Evolutionary conservation across 2,797 vertebrate genomes (phyloP).

Genomic region (Remorina albescens): DNA sequence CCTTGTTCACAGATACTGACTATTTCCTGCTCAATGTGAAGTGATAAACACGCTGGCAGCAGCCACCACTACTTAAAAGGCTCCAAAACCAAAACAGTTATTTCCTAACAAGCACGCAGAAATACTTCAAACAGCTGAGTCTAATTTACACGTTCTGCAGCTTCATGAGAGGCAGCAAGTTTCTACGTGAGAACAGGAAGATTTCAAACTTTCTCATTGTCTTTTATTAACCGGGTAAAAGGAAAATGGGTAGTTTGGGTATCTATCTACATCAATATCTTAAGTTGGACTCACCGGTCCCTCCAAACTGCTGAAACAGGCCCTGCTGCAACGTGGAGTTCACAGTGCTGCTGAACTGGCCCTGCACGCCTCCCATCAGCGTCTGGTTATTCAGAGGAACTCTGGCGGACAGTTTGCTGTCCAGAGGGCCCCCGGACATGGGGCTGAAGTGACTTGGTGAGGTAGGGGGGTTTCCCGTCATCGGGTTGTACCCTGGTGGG

Average conservation of each 20-base stretch:
- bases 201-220: too few relatives aligned
- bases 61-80: too few relatives aligned
- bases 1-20: too few relatives aligned
- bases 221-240: too few relatives aligned
- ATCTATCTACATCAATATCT: neutral
- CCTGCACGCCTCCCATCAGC: constrained; percentile 87
- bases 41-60: too few relatives aligned
- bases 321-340: constrained; percentile 90
- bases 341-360: constrained; percentile 87
- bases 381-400: constrained; percentile 86
- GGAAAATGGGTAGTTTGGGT: too few relatives aligned
- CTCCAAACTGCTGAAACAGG: constrained; percentile 92
- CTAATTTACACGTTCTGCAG: too few relatives aligned
- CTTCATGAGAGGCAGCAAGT: neutral
- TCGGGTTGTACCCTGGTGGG: constrained; percentile 87
- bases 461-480: constrained; percentile 88
- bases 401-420: constrained; percentile 85
- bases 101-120: too few relatives aligned
- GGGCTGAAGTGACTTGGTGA: constrained; percentile 89
- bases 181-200: too few relatives aligned
- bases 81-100: too few relatives aligned
- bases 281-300: constrained; percentile 83
- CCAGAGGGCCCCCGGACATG: constrained; percentile 81
- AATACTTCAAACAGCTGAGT: too few relatives aligned
- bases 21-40: too few relatives aligned